Evolutionary conservation across 2,797 vertebrate species (phyloP).

Genomic region (Cryptoprocta ferox): DNA sequence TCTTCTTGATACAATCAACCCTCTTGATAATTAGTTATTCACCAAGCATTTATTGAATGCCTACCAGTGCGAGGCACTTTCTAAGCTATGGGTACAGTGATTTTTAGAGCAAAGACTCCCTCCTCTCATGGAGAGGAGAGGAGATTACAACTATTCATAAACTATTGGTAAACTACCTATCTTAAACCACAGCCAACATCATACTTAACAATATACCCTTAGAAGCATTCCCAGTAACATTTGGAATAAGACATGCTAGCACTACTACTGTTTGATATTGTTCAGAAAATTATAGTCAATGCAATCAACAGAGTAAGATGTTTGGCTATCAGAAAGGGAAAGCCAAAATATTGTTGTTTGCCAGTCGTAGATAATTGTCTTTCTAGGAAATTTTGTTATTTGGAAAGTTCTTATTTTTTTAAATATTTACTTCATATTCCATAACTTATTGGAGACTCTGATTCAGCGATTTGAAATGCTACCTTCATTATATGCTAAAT

Average conservation of each 20-base stretch:
- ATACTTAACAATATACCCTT: neutral
- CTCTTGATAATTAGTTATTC: neutral
- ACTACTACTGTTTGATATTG: neutral
- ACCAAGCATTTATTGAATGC: neutral
- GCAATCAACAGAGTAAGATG: neutral
- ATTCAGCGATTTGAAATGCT: neutral
- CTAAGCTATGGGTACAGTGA: neutral
- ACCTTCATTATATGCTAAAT: neutral
- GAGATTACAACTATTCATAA: neutral
- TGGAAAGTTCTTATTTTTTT: neutral
- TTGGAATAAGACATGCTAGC: neutral
- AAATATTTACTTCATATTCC: neutral
- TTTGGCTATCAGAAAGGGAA: neutral
- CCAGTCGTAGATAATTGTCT: neutral
- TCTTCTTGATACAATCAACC: neutral
- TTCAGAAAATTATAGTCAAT: constrained; percentile 12
- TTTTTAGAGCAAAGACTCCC: neutral
- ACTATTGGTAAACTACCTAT: neutral
- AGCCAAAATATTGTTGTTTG: neutral
- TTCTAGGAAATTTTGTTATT: neutral
- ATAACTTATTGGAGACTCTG: neutral
- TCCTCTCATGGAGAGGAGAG: neutral
- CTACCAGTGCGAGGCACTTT: neutral
- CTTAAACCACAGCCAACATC: neutral
- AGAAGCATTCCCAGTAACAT: neutral